Base-by-base conservation (phyloP, 2,113 vertebrate species). In the Lasiurus borealis region DNA sequence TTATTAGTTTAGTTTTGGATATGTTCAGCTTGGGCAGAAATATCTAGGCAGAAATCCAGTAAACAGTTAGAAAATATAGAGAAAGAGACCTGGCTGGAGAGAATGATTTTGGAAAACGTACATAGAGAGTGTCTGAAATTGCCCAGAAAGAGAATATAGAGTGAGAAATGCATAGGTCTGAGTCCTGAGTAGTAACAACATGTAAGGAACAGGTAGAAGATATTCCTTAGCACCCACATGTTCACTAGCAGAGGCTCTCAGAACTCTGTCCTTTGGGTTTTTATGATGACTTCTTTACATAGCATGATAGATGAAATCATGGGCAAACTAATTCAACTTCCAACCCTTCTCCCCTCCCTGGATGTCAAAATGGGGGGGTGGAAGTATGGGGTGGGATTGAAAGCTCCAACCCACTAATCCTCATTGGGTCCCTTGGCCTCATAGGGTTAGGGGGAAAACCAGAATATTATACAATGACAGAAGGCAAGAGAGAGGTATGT, bases 1-100 rank as follows among this genome's bases (percentile, higher is more conserved):
- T 36, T 25, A 83, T 77, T n/a, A 29, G 19, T 75, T 72, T 78
- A 19, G 12, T 78, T 93, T 88, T n/a, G 21, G 11, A 21, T 62
- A 40, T 54, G 40, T 59, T 89, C 25, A 62, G 2, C 66, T 85
- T 88, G 50, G 73, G 23, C 23, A 59, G 92, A 57, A 3, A 71
- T 44, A 81, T 52, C 46, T 31, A 82, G 77, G n/a, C 68, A 88
- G 78, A 94, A 66, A 93, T 64, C 44, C 46, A 77, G 50, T 18
- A 80, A 46, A n/a, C 40, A 85, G 19, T 59, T 72, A 36, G 71
- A 88, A 52, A 52, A 90, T 52, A 44, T 25, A 50, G 71, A 40
- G 59, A 88, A 91, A 73, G 21, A 82, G 54, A 34, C 18, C 46
- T 72, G 62, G n/a, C 66, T 81, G 46, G 66, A 82, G 46, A 77